These are phyloP conservation scores for Spatula clypeata DNA, from an alignment of 2,797 vertebrate species.

Conservation along the genomic window DNA sequence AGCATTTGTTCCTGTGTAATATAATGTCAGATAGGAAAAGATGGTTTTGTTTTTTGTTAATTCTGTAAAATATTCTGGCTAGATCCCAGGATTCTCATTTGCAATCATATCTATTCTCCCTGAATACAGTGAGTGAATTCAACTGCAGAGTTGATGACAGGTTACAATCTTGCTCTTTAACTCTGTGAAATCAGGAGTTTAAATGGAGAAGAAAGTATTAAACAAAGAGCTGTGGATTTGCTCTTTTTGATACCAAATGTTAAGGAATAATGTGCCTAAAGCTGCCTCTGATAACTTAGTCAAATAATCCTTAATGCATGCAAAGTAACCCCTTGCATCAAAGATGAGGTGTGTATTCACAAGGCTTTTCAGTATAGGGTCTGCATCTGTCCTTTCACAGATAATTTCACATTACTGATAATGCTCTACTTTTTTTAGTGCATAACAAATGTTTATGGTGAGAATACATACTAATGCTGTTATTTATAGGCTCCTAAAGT, in stretches of 20 bases:
- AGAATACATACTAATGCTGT: not conserved
- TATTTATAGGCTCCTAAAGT: not conserved
- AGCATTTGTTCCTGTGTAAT: not conserved
- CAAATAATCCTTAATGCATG: not conserved
- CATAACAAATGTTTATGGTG: not conserved
- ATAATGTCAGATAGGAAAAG: not conserved
- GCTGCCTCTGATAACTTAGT: not conserved
- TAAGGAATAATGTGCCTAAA: slow-evolving; percentile 30
- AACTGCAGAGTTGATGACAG: slow-evolving; percentile 19
- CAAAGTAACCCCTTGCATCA: not conserved
- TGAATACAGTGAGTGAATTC: slow-evolving; percentile 14
- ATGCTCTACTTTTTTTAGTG: not conserved
- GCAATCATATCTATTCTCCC: slow-evolving; percentile 18
- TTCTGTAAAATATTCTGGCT: not conserved
- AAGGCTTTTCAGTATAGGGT: not conserved
- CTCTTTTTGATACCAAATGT: slow-evolving; percentile 39
- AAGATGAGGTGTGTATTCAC: not conserved
- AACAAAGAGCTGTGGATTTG: not conserved
- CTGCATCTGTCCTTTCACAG: not conserved
- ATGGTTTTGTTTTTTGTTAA: not conserved
- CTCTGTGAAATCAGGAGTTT: not conserved
- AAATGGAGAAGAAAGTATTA: not conserved
- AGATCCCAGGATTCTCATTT: slow-evolving; percentile 18
- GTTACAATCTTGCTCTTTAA: slow-evolving; percentile 26
- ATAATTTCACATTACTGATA: not conserved